Evolutionary conservation across 2,113 vertebrate species (phyloP).

Genomic region (Bubo scandiacus): DNA sequence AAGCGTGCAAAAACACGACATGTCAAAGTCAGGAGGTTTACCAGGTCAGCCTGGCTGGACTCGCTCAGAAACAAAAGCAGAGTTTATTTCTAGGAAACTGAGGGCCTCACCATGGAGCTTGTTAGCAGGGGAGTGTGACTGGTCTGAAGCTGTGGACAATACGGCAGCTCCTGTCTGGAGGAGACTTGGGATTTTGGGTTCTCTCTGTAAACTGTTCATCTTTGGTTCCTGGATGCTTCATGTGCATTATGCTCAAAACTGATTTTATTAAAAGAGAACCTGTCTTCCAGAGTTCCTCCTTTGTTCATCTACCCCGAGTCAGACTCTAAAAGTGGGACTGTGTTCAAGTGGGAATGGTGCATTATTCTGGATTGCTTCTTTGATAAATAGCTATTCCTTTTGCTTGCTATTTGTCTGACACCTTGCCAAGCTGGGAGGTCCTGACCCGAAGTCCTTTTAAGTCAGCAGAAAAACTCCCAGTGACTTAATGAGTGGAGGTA

Average conservation of each 20-base stretch:
- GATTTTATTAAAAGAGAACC: background rate
- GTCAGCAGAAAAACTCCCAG: background rate
- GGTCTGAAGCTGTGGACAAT: background rate
- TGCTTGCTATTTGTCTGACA: background rate
- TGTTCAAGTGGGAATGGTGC: background rate
- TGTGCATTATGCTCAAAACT: background rate
- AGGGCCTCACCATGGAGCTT: accelerated
- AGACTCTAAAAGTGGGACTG: background rate
- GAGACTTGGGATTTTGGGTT: background rate
- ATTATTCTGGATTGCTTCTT: background rate
- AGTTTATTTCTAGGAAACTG: background rate
- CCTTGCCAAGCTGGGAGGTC: background rate
- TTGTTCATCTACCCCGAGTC: background rate
- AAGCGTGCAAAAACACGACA: background rate
- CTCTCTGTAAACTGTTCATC: background rate
- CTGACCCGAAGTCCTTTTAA: background rate
- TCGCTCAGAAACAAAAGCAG: background rate
- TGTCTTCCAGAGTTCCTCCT: background rate
- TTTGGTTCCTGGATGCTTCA: background rate
- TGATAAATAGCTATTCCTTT: background rate
- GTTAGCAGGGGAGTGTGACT: background rate
- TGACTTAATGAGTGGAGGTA: background rate
- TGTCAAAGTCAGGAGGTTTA: background rate
- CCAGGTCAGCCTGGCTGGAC: background rate
- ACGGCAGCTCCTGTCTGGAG: background rate